Conservation (phyloP, 2,797 vertebrate genomes). For the Pachyuromys duprasi region DNA sequence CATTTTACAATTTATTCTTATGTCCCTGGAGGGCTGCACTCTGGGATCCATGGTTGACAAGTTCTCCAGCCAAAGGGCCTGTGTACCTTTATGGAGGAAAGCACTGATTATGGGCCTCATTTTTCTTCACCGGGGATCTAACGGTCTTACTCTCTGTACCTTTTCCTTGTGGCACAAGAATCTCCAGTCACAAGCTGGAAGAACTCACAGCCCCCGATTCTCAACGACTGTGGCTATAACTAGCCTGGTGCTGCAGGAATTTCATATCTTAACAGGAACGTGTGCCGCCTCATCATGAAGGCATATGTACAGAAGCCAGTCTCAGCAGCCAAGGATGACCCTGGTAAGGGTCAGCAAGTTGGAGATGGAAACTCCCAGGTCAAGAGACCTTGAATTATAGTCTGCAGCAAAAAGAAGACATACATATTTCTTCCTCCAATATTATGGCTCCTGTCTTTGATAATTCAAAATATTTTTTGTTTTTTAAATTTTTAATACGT, state of each 20-base stretch:
- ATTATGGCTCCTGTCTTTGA: background rate
- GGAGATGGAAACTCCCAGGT: background rate
- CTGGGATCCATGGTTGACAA: background rate
- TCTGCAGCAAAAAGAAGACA: background rate
- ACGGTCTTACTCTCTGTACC: background rate
- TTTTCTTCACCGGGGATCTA: background rate
- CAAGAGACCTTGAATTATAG: background rate
- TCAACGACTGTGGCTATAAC: background rate
- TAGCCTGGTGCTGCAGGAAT: background rate
- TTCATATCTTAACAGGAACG: background rate
- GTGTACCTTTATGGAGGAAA: rapidly evolving
- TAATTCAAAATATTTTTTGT: constrained; percentile 3
- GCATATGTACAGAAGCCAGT: background rate
- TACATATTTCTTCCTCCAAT: background rate
- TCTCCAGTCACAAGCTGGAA: background rate
- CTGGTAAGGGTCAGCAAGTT: background rate
- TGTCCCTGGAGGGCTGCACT: background rate
- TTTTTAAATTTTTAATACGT: background rate
- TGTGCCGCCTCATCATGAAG: background rate
- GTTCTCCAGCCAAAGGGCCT: background rate
- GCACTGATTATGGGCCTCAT: rapidly evolving
- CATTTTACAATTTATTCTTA: background rate
- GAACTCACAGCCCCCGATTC: background rate
- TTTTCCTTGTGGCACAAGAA: background rate
- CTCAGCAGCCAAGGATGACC: background rate